These are phyloP conservation scores for Thyatira batis DNA, from an alignment of 2,888 invertebrate species.

Conservation along the genomic window DNA sequence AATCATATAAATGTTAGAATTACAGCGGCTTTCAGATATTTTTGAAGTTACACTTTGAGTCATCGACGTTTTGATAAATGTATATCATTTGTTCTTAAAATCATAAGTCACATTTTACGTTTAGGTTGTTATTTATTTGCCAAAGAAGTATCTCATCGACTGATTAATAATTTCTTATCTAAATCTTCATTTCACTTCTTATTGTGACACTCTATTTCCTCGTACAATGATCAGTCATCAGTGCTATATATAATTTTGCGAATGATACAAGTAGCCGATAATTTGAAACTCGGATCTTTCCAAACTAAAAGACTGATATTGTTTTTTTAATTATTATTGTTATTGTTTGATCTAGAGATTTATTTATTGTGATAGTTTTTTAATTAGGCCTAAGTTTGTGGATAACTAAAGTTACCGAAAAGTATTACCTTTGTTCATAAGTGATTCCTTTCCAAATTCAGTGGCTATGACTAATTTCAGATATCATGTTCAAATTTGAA, in stretches of 20 bases:
- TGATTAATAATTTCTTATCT: constrained; percentile 40
- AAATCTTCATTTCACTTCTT: constrained; percentile 10
- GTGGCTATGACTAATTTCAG: constrained; percentile 63
- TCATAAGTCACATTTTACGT: constrained; percentile 13
- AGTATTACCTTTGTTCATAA: constrained; percentile 75
- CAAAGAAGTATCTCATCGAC: constrained; percentile 59
- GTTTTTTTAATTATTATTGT: constrained; percentile 63
- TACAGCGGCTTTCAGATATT: background rate
- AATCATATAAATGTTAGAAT: constrained; percentile 34
- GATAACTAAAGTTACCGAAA: constrained; percentile 79
- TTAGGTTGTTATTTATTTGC: constrained; percentile 44
- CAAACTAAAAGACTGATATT: constrained; percentile 72
- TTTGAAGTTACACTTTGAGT: background rate
- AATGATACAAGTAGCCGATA: constrained; percentile 27
- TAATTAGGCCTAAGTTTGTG: constrained; percentile 53
- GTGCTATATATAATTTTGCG: constrained; percentile 22
- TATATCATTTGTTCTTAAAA: background rate
- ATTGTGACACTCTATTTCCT: background rate
- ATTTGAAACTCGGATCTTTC: constrained; percentile 44
- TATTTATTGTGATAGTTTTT: constrained; percentile 77
- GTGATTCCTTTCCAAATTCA: constrained; percentile 61
- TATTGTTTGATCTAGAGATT: constrained; percentile 69
- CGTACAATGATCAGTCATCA: constrained; percentile 20
- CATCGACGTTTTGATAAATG: background rate
- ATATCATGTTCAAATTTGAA: constrained; percentile 45